Evolutionary conservation across 2,888 invertebrate genomes (phyloP).

Genomic region (Drosophila borealis): DNA sequence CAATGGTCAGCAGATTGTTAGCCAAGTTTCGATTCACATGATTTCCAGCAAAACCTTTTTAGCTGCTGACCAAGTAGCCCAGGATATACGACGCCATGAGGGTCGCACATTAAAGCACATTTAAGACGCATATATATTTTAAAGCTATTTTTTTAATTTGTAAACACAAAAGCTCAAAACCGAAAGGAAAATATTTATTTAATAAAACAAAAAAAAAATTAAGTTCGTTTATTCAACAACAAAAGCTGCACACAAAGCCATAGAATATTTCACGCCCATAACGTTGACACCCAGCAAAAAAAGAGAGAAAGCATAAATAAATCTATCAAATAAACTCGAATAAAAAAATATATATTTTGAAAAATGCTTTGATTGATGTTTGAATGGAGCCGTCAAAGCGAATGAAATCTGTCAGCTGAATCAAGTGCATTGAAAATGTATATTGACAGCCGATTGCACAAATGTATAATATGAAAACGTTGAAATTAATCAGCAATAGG

Average conservation of each 20-base stretch:
- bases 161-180: not conserved
- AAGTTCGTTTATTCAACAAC: slow-evolving; percentile 6
- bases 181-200: not conserved
- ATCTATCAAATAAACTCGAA: slow-evolving; percentile 2
- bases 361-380: slow-evolving; percentile 26
- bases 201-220: slow-evolving; percentile 2
- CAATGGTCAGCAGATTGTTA: slow-evolving; percentile 60
- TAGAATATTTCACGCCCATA: slow-evolving; percentile 34
- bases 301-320: slow-evolving; percentile 5
- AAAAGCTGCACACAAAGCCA: slow-evolving; percentile 11
- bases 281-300: slow-evolving; percentile 1
- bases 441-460: slow-evolving; percentile 8
- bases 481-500: not conserved
- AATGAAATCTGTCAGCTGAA: slow-evolving; percentile 34
- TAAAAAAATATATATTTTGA: slow-evolving; percentile 8
- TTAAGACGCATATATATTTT: not conserved
- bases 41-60: slow-evolving; percentile 11
- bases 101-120: not conserved
- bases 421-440: slow-evolving; percentile 3
- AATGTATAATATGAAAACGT: not conserved
- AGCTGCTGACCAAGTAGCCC: slow-evolving; percentile 7
- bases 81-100: not conserved
- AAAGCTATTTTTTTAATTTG: not conserved
- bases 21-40: slow-evolving; percentile 18
- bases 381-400: slow-evolving; percentile 48